These are phyloP conservation scores for Scartelaos histophorus DNA, from an alignment of 2,113 vertebrate genomes.

Conservation along the genomic window DNA sequence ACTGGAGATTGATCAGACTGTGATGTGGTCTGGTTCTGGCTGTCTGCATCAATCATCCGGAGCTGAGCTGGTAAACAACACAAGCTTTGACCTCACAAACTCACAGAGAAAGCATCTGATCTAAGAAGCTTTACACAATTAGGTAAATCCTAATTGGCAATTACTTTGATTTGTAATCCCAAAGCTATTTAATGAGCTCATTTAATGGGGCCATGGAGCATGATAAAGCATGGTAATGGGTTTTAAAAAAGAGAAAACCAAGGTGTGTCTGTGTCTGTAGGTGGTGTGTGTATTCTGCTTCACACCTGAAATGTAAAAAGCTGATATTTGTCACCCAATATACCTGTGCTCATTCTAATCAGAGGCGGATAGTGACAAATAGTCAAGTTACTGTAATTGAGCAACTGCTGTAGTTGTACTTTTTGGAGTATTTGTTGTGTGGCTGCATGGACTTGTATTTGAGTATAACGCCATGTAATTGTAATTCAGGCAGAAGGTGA, in stretches of 20 bases:
- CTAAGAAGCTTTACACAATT: constrained; percentile 71
- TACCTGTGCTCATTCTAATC: neutral
- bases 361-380: too few species aligned
- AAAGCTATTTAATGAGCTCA: constrained; percentile 73
- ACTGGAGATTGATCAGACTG: constrained; percentile 36
- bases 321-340: neutral
- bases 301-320: neutral
- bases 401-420: too few species aligned
- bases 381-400: too few species aligned
- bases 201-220: constrained; percentile 76
- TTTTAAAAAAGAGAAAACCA: constrained; percentile 63
- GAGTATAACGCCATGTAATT: too few species aligned
- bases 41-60: constrained; percentile 49
- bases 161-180: constrained; percentile 79
- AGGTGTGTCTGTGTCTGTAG: constrained; percentile 55
- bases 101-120: constrained; percentile 49
- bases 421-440: too few species aligned
- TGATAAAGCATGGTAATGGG: constrained; percentile 73
- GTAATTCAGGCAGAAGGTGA: too few species aligned
- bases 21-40: constrained; percentile 37
- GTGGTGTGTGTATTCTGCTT: constrained; percentile 30
- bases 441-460: too few species aligned
- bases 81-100: constrained; percentile 23
- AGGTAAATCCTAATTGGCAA: constrained; percentile 80
- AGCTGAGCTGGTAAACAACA: constrained; percentile 29